These are phyloP conservation scores for Sarcophaga variegata DNA, from an alignment of 2,888 invertebrate genomes.

Conservation along the genomic window DNA sequence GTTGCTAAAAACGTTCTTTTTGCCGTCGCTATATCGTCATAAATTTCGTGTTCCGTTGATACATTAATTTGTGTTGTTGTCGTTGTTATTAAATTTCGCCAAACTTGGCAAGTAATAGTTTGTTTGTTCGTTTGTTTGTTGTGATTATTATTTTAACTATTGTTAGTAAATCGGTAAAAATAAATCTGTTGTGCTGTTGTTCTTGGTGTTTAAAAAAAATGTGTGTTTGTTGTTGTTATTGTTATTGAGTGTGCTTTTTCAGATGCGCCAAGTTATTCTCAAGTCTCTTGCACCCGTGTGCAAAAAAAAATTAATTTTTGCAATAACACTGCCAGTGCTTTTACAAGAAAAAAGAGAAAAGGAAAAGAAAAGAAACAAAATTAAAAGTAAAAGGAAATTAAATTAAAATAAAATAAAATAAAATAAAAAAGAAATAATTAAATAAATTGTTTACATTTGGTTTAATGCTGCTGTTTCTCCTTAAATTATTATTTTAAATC, in stretches of 20 bases:
- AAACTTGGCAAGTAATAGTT: conserved; percentile 6
- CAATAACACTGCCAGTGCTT: conserved; percentile 20
- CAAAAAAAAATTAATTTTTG: conserved; percentile 43
- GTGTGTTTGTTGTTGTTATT: conserved; percentile 36
- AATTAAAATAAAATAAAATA: background rate
- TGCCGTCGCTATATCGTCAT: conserved; percentile 26
- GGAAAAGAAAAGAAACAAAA: conserved; percentile 10
- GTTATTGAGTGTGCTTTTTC: conserved; percentile 15
- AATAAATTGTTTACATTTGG: too few species aligned
- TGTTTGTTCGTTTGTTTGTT: conserved; percentile 18
- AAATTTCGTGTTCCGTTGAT: conserved; percentile 23
- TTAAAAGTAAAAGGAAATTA: conserved; percentile 13
- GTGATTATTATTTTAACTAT: conserved; percentile 33
- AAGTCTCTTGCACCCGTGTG: conserved; percentile 42
- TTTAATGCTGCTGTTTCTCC: too few species aligned
- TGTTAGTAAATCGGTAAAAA: conserved; percentile 44
- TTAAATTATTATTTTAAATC: too few species aligned
- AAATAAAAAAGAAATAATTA: too few species aligned
- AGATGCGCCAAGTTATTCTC: conserved; percentile 62
- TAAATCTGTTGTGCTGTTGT: conserved; percentile 26
- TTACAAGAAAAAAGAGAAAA: background rate
- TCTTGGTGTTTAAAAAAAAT: conserved; percentile 8
- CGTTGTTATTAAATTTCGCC: conserved; percentile 3
- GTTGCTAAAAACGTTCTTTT: conserved; percentile 31
- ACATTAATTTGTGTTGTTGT: background rate